phyloP scores from a whole-genome alignment of 2,797 vertebrate genomes.

The Loriculus beryllinus region DNA sequence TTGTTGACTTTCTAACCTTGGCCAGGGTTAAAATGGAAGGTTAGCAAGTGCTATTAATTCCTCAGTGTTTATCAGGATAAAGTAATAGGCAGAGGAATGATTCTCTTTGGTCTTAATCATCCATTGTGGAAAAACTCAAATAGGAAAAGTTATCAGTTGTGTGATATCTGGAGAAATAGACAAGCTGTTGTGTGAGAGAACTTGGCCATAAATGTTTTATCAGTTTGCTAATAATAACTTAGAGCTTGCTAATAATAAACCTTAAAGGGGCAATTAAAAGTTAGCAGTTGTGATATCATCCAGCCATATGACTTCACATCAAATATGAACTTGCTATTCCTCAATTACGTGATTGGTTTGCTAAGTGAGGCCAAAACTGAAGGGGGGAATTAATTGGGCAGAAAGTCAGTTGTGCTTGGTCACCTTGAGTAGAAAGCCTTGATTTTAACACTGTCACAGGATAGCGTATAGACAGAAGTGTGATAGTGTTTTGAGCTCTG shows the following conservation, averaged over 20 bases:
- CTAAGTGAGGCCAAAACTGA: not conserved
- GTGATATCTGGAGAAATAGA: not conserved
- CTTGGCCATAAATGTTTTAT: not conserved
- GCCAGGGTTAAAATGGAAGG: not conserved
- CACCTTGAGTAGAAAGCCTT: not conserved
- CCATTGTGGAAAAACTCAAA: not conserved
- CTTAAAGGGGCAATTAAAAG: not conserved
- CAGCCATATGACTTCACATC: fast-evolving
- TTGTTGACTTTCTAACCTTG: not conserved
- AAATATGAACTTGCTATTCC: not conserved
- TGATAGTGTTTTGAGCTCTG: not conserved
- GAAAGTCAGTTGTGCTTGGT: not conserved
- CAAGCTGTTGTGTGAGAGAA: not conserved
- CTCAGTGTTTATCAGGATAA: not conserved
- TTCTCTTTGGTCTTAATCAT: not conserved
- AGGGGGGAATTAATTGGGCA: not conserved
- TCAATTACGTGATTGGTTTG: not conserved
- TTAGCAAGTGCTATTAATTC: not conserved
- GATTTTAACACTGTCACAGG: not conserved
- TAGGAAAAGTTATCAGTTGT: not conserved
- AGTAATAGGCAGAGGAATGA: not conserved
- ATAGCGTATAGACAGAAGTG: not conserved
- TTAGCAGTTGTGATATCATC: not conserved
- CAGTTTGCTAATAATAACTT: not conserved
- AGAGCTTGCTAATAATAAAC: not conserved